Percentiles rank a stretch among this genome's conserved stretches.
These are phyloP conservation scores for Caenorhabditis panamensis DNA, from an alignment of 2,888 invertebrate species.

Conservation along the genomic window DNA sequence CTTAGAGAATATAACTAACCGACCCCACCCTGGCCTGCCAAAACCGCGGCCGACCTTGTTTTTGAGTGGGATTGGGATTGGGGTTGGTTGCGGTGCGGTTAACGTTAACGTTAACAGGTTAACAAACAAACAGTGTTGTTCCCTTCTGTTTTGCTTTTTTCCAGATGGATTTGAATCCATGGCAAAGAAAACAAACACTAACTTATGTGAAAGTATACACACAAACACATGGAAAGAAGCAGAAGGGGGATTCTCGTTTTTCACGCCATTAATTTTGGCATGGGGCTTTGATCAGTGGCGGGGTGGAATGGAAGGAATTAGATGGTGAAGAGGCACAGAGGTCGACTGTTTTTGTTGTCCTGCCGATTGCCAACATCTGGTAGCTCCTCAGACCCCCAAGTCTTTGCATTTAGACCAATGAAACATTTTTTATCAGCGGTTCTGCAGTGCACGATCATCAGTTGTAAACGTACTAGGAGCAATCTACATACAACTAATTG, in stretches of 20 bases:
- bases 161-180: too few relatives aligned
- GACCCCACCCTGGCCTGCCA: conserved; percentile 33
- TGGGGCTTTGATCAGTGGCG: conserved; percentile 27
- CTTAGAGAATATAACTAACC: conserved; percentile 27
- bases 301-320: conserved; percentile 39
- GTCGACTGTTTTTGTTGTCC: conserved; percentile 11
- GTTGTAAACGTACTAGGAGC: conserved; percentile 29
- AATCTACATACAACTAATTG: conserved; percentile 23
- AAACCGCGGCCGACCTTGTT: background rate
- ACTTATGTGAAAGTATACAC: too few relatives aligned
- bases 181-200: too few relatives aligned
- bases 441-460: too few relatives aligned
- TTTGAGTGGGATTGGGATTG: background rate
- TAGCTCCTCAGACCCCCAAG: too few relatives aligned
- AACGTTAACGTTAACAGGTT: conserved; percentile 5
- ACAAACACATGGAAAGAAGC: background rate
- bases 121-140: background rate
- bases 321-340: background rate
- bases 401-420: conserved; percentile 16
- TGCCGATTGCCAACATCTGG: conserved; percentile 37
- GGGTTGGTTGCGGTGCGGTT: conserved; percentile 1
- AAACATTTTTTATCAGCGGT: conserved; percentile 27
- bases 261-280: conserved; percentile 40
- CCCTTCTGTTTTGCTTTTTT: background rate
- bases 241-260: conserved; percentile 28